phyloP scores from a whole-genome alignment of 2,113 vertebrate genomes.

The Ramphastos sulfuratus region DNA sequence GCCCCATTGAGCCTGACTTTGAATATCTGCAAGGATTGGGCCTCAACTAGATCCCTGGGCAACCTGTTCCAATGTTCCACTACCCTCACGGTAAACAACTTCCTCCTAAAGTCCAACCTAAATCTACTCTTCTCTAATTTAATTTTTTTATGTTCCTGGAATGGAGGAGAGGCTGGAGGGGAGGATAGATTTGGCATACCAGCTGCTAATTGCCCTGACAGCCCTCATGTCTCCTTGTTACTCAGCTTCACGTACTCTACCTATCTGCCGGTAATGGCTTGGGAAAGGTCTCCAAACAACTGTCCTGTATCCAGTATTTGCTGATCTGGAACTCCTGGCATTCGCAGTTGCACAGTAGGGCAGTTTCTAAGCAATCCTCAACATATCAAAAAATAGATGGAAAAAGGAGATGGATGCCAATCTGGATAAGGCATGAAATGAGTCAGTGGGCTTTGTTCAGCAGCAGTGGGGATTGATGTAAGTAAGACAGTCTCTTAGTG shows the following conservation, averaged over 20 bases:
- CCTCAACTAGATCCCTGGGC: too few species aligned
- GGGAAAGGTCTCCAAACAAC: not conserved
- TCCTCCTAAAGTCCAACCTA: too few species aligned
- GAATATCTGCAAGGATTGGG: too few species aligned
- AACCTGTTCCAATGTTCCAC: too few species aligned
- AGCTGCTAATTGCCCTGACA: not conserved
- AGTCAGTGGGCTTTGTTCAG: not conserved
- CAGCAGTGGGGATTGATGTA: not conserved
- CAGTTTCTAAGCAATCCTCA: not conserved
- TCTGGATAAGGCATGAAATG: not conserved
- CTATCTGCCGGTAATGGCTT: not conserved
- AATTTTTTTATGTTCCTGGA: too few species aligned
- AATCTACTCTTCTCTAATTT: too few species aligned
- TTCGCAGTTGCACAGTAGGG: not conserved
- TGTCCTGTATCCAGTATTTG: not conserved
- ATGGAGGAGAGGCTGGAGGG: not conserved
- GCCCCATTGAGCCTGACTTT: too few species aligned
- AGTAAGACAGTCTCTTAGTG: not conserved
- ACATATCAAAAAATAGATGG: not conserved
- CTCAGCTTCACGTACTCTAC: not conserved
- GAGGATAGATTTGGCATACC: not conserved
- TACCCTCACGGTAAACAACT: too few species aligned
- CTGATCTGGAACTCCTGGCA: not conserved
- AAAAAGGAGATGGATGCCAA: not conserved
- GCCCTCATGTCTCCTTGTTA: not conserved